Percentiles rank a stretch among this genome's conserved stretches.
phyloP scores from a whole-genome alignment of 1,140 invertebrate species.

The Cherax destructor region DNA sequence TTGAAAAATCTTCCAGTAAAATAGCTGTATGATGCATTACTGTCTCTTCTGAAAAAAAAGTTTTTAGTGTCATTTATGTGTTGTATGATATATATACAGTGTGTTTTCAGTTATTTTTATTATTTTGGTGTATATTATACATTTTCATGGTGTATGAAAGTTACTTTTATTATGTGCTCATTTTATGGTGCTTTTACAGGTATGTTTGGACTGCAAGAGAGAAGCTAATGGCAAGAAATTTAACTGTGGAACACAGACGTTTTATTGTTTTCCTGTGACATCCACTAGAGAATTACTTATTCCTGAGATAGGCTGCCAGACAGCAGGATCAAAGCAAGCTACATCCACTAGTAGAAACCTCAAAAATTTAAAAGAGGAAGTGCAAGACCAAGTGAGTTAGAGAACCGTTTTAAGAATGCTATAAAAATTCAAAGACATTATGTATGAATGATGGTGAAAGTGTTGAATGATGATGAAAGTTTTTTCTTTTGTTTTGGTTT shows the following conservation, averaged over 20 bases:
- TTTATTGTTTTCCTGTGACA: conserved; percentile 3
- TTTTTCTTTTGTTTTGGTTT: no score
- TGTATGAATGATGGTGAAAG: no score
- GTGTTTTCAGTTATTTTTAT: neutral
- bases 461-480: no score
- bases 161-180: no score
- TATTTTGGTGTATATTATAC: neutral
- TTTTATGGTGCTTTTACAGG: neutral
- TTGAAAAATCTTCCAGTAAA: neutral
- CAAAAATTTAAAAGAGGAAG: conserved; percentile 25
- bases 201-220: conserved; percentile 26
- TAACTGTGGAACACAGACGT: conserved; percentile 34
- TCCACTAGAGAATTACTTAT: neutral
- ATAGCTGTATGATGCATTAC: no score
- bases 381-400: conserved; percentile 4
- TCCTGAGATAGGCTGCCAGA: neutral
- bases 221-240: conserved; percentile 15
- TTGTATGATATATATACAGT: no score
- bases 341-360: neutral
- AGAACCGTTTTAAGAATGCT: neutral
- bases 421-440: no score
- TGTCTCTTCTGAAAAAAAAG: no score
- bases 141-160: neutral
- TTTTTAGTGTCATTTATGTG: no score
- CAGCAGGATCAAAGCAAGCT: neutral